Evolutionary conservation across 2,888 invertebrate species (phyloP), one percentile per base, ranked within the genome.

Genomic region (Lithophane semibrunnea): DNA sequence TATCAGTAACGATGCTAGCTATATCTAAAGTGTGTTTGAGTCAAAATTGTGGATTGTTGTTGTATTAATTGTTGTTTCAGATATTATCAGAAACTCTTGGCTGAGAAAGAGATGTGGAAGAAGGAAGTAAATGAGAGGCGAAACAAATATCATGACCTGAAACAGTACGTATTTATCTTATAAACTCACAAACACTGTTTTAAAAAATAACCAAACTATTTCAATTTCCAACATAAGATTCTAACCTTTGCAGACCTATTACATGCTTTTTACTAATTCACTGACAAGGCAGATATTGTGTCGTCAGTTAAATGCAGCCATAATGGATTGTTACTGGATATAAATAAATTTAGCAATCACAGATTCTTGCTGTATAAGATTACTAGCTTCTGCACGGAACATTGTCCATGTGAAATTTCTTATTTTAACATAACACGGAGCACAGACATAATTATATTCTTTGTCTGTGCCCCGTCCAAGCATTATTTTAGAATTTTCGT

Each of bases 91-190:
- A 91, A 93, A 83, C 91, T 96, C 13, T 82, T 94, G 65, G 77
- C 85, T 73, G 96, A 96, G 87, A 96, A 96, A 86, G 93, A 94
- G n/a, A 92, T 93, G 77, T 96, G 96, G 96, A 96, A 96, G 86
- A 94, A 91, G 72, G 95, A 95, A 89, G 94, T 94, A 0, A 94
- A 92, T 63, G 92, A 92, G 63, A 93, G 95, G 82, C 88, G 93
- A 80, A 92, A 95, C 79, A 94, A 93, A 89, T 96, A 96, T 86
- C 93, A 95, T 90, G 96, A 96, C 79, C 85, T 96, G 9, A 92
- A 92, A 86, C 93, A 94, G 96, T 96, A 92, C 87, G 96, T 93
- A 71, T 73, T 77, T 70, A 63, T 65, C 21, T n/a, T 42, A 65
- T 67, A 44, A 47, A 16, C 3, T 9, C 60, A 24, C 16, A 70